Evolutionary conservation across 2,797 vertebrate genomes (phyloP).

Genomic region (Hyperoplus immaculatus): DNA sequence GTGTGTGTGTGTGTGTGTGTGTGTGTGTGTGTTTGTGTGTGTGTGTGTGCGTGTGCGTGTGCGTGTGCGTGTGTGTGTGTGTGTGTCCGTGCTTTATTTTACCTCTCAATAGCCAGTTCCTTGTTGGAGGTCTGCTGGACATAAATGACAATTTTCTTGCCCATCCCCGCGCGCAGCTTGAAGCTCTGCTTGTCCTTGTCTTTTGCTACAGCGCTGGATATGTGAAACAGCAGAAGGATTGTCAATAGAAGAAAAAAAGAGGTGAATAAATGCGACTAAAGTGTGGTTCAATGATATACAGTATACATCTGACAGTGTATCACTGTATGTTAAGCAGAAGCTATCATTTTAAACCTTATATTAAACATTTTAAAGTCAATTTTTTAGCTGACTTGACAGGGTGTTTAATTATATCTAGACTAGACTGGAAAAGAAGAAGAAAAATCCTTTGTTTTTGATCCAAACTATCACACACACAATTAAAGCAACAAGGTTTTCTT

Average conservation of each 20-base stretch:
- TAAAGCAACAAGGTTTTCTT: not conserved
- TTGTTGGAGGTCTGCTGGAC: constrained; percentile 98
- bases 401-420: not conserved
- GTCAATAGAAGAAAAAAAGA: not conserved
- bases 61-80: not conserved
- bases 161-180: constrained; percentile 96
- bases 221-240: not conserved
- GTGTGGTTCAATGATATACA: not conserved
- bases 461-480: constrained; percentile 6
- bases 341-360: not conserved
- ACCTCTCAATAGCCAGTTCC: constrained; percentile 98
- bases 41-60: not conserved
- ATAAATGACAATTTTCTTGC: constrained; percentile 98
- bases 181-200: constrained; percentile 99
- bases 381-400: not conserved
- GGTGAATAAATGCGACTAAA: not conserved
- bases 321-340: not conserved
- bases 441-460: not conserved
- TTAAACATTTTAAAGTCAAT: too few species aligned
- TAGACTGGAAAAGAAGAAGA: not conserved
- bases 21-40: not conserved
- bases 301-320: not conserved
- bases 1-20: too few species aligned
- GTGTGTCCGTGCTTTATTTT: constrained; percentile 33
- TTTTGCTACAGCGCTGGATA: constrained; percentile 94